A percentile compares a stretch with the other conserved stretches of the same genome.
Evolutionary conservation across 2,797 vertebrate species (phyloP).

Genomic region (Urocyon cinereoargenteus): DNA sequence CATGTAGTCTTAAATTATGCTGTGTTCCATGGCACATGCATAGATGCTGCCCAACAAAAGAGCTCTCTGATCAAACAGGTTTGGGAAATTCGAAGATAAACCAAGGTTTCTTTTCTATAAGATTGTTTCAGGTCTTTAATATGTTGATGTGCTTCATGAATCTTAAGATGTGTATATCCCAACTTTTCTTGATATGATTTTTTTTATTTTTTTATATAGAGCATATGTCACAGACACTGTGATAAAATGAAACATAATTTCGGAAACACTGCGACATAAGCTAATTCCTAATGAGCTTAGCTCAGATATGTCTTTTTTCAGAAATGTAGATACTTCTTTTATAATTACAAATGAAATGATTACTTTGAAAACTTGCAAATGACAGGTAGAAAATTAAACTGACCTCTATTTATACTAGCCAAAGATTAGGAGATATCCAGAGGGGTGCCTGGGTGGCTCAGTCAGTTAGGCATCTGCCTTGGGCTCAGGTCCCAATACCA

Average conservation of each 20-base stretch:
- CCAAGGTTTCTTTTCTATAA: not conserved
- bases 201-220: not conserved
- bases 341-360: not conserved
- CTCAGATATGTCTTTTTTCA: not conserved
- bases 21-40: not conserved
- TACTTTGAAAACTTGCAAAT: slow-evolving; percentile 46
- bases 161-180: not conserved
- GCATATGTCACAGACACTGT: not conserved
- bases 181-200: not conserved
- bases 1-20: not conserved
- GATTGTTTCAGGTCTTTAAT: not conserved
- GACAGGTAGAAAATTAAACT: slow-evolving; percentile 14
- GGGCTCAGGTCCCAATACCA: too few species aligned
- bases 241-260: not conserved
- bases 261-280: not conserved
- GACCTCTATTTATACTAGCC: not conserved
- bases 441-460: not conserved
- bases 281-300: not conserved
- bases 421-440: not conserved
- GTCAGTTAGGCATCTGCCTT: too few species aligned
- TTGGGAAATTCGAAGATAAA: not conserved
- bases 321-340: not conserved
- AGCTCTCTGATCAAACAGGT: not conserved
- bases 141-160: not conserved
- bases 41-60: not conserved